These are phyloP conservation scores for Bolinopsis microptera DNA, from an alignment of 37 sponge, comb jelly and placozoan genomes.

Conservation along the genomic window DNA sequence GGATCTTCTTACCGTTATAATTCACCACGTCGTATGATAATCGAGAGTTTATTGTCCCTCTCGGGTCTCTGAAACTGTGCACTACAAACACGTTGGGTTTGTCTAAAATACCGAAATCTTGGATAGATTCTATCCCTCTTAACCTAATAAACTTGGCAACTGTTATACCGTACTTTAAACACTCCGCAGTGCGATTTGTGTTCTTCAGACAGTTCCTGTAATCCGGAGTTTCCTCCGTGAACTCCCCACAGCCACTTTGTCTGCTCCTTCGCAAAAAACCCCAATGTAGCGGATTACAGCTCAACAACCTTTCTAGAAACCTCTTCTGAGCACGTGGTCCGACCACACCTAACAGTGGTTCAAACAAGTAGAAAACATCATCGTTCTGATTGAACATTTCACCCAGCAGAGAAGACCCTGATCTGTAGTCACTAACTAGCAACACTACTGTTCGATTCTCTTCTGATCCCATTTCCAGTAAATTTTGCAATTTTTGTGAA, in stretches of 20 bases:
- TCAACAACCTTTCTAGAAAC: background rate
- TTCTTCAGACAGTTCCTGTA: background rate
- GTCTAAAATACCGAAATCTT: background rate
- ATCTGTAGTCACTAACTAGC: slow-evolving; percentile 19
- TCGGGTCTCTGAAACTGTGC: slow-evolving; percentile 30
- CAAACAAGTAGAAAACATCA: slow-evolving; percentile 1
- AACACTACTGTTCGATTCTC: slow-evolving; percentile 5
- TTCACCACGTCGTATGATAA: background rate
- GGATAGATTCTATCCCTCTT: background rate
- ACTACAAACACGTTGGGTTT: background rate
- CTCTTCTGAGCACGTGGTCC: background rate
- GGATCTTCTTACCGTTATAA: background rate
- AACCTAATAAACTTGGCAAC: slow-evolving; percentile 9
- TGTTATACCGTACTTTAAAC: background rate
- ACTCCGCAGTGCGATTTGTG: background rate
- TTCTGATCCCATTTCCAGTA: background rate
- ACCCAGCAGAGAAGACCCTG: slow-evolving; percentile 9
- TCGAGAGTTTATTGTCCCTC: slow-evolving; percentile 36
- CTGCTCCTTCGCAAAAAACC: background rate
- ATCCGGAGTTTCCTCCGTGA: background rate
- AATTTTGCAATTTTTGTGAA: too few relatives aligned
- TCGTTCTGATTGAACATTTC: slow-evolving; percentile 27
- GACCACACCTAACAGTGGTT: background rate
- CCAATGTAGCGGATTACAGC: background rate
- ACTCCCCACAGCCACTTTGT: background rate